phyloP scores from a whole-genome alignment of 2,797 vertebrate species.

The Brachyalestes nurse region DNA sequence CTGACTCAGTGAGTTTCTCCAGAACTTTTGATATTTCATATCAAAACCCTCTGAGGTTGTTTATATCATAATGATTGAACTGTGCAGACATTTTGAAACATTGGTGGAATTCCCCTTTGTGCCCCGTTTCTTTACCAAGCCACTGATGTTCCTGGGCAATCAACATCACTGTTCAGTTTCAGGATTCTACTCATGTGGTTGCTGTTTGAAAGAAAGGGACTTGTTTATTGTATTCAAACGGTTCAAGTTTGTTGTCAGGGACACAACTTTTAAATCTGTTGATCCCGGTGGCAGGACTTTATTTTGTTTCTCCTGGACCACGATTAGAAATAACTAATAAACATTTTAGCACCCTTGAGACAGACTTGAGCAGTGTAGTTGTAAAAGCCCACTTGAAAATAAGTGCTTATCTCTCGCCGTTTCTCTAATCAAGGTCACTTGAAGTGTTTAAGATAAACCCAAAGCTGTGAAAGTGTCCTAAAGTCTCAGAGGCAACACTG shows the following conservation, averaged over 20 bases:
- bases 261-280: slow-evolving; percentile 2
- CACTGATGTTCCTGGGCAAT: too few species aligned
- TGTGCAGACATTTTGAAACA: too few species aligned
- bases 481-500: background rate
- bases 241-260: background rate
- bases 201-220: background rate
- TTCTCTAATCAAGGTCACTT: slow-evolving; percentile 24
- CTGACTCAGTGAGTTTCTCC: too few species aligned
- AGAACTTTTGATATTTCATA: too few species aligned
- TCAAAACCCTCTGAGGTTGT: too few species aligned
- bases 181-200: background rate
- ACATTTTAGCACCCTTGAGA: background rate
- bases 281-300: background rate
- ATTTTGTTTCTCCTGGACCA: background rate
- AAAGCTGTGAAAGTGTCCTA: background rate
- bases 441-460: slow-evolving; percentile 4
- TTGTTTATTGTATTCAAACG: slow-evolving; percentile 5
- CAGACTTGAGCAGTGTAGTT: background rate
- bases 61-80: too few species aligned
- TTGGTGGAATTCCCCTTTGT: too few species aligned
- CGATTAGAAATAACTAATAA: slow-evolving; percentile 27
- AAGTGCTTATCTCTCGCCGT: slow-evolving; percentile 21
- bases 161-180: background rate
- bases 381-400: slow-evolving; percentile 9
- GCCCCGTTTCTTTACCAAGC: too few species aligned